A percentile compares a stretch with the other conserved stretches of the same genome.
phyloP scores from a whole-genome alignment of 2,797 vertebrate species.

The Graptemys geographica region DNA sequence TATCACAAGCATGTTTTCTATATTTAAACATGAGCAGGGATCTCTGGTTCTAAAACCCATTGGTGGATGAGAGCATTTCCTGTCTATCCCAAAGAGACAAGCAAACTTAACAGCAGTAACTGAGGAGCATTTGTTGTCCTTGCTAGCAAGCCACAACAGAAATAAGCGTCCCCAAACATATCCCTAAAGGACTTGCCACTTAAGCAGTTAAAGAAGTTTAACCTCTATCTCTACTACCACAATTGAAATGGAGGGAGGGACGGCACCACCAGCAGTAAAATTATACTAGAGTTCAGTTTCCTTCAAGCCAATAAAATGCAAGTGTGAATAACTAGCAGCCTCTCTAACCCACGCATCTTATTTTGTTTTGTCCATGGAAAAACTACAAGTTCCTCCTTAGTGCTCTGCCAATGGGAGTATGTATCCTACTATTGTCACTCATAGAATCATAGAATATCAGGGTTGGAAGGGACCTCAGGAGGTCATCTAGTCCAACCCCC shows the following conservation, averaged over 20 bases:
- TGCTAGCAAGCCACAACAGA: background rate
- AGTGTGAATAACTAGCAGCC: background rate
- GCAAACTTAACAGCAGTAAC: background rate
- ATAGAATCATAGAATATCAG: too few relatives aligned
- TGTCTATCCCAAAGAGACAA: background rate
- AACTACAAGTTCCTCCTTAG: background rate
- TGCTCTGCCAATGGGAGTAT: too few relatives aligned
- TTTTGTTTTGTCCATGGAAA: background rate
- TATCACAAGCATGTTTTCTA: fast-evolving
- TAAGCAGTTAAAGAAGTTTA: background rate
- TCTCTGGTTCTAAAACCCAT: background rate
- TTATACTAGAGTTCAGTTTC: background rate
- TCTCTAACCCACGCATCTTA: background rate
- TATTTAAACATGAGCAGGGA: background rate
- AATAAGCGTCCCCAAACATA: background rate
- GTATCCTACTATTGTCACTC: too few relatives aligned
- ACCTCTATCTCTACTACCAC: background rate
- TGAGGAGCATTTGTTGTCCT: background rate
- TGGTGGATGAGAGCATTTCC: background rate
- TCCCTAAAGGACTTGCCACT: background rate
- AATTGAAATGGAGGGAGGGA: background rate
- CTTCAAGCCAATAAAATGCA: background rate
- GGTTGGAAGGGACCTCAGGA: too few relatives aligned
- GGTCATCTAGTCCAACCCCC: too few relatives aligned
- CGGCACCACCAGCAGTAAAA: background rate